phyloP scores from a whole-genome alignment of 2,888 invertebrate species.

The Dione vanillae region DNA sequence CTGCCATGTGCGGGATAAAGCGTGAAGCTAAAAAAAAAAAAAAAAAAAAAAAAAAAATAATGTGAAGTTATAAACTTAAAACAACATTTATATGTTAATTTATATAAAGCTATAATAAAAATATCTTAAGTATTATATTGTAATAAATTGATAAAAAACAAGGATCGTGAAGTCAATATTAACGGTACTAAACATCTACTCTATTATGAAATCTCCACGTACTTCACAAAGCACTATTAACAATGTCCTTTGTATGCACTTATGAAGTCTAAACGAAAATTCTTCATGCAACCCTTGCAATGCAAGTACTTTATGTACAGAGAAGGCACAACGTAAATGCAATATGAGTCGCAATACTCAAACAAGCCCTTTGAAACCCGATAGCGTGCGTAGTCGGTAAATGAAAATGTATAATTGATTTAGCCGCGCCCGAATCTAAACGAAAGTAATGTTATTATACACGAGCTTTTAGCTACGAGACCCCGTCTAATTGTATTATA shows the following conservation, averaged over 20 bases:
- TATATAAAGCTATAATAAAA: no score
- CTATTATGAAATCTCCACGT: no score
- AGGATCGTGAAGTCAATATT: no score
- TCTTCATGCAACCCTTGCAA: background rate
- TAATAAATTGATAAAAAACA: no score
- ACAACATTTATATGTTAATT: no score
- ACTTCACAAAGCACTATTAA: background rate
- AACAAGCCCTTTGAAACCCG: constrained; percentile 52
- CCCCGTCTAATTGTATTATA: constrained; percentile 53
- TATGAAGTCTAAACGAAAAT: background rate
- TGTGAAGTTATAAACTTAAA: no score
- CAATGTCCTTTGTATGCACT: background rate
- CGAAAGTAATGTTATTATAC: constrained; percentile 56
- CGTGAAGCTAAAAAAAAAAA: no score
- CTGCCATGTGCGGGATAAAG: no score
- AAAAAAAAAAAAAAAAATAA: no score
- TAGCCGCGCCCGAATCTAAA: constrained; percentile 53
- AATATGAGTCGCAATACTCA: constrained; percentile 37
- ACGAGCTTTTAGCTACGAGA: constrained; percentile 55
- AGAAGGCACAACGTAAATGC: constrained; percentile 1
- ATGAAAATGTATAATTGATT: constrained; percentile 54
- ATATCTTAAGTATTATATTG: no score
- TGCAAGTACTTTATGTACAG: background rate
- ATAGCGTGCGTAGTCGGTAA: constrained; percentile 50
- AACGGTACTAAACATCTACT: no score